Evolutionary conservation across 2,113 vertebrate genomes (phyloP).

Genomic region (Ciconia maguari): DNA sequence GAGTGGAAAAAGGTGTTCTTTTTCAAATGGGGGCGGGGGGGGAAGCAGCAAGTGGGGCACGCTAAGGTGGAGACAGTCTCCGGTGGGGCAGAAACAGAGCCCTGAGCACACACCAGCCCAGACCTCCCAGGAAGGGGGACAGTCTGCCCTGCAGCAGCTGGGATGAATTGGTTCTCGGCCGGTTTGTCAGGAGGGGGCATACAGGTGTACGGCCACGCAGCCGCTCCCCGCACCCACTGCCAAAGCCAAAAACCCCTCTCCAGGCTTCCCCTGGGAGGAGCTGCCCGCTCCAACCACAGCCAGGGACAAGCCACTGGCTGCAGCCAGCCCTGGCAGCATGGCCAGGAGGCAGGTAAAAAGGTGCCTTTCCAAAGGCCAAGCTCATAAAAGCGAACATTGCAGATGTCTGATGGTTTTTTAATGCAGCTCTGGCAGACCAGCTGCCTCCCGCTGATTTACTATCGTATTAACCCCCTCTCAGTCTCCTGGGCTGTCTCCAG

Average conservation of each 20-base stretch:
- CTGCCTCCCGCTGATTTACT: neutral
- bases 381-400: accelerated
- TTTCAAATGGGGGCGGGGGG: accelerated
- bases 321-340: accelerated
- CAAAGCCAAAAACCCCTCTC: neutral
- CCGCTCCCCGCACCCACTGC: neutral
- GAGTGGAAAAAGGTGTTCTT: neutral
- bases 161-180: accelerated
- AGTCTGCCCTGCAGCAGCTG: neutral
- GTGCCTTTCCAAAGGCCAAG: neutral
- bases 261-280: neutral
- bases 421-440: neutral
- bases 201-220: accelerated
- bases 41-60: neutral
- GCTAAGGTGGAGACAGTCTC: neutral
- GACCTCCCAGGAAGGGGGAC: neutral
- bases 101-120: neutral
- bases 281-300: neutral
- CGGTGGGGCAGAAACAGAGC: neutral
- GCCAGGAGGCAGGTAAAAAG: neutral
- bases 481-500: neutral
- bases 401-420: slow-evolving; percentile 2
- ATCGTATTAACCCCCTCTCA: neutral
- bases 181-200: neutral
- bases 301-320: neutral